phyloP scores from a whole-genome alignment of 2,797 vertebrate species.

The Epinephelus coioides region DNA sequence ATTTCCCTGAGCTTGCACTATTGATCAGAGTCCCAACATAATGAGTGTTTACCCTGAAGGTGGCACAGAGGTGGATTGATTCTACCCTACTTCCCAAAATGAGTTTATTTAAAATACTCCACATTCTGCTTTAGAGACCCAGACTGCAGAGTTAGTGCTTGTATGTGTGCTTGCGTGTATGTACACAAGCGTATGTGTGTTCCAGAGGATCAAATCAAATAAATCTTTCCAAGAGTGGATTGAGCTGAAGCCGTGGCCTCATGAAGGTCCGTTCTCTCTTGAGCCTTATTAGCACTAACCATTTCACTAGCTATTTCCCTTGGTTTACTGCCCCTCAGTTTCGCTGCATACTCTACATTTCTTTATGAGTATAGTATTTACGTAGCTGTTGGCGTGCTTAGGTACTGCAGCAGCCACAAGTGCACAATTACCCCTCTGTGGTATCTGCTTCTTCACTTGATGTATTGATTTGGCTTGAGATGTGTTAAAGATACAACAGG shows the following conservation, averaged over 20 bases:
- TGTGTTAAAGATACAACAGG: conserved; percentile 62
- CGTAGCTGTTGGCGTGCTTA: conserved; percentile 18
- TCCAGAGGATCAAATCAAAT: conserved; percentile 38
- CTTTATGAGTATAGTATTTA: not conserved
- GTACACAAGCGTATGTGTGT: not conserved
- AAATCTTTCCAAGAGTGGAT: conserved; percentile 29
- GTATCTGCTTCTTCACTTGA: conserved; percentile 49
- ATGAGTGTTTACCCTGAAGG: conserved; percentile 83
- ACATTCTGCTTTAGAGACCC: conserved; percentile 28
- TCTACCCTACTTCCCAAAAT: conserved; percentile 63
- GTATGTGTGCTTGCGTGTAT: not conserved
- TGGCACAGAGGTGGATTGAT: conserved; percentile 83
- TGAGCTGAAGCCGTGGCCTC: conserved; percentile 17
- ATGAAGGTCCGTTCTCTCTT: conserved; percentile 25
- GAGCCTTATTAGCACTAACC: conserved; percentile 33
- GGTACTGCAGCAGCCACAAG: conserved; percentile 14
- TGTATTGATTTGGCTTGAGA: conserved; percentile 66
- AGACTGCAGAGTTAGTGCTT: not conserved
- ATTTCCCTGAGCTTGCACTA: conserved; percentile 78
- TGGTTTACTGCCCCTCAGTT: conserved; percentile 33
- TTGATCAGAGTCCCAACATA: conserved; percentile 79
- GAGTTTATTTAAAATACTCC: conserved; percentile 67
- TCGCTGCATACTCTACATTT: conserved; percentile 7
- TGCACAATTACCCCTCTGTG: conserved; percentile 38
- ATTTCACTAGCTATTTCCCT: conserved; percentile 23